Evolutionary conservation across 2,888 invertebrate species (phyloP).

Genomic region (Apantesis nais): DNA sequence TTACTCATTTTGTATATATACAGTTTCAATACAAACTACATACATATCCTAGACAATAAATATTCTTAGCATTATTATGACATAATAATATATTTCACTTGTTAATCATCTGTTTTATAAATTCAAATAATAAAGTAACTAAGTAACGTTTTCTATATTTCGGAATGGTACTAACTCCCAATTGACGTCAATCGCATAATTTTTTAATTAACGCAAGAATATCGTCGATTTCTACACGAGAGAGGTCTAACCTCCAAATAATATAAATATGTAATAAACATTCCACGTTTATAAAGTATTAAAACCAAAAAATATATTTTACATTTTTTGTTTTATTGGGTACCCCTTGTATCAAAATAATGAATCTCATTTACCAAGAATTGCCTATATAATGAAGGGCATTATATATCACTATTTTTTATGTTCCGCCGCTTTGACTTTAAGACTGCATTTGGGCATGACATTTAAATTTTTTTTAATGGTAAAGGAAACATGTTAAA

Average conservation of each 20-base stretch:
- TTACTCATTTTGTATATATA: conserved; percentile 22
- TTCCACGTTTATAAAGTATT: conserved; percentile 15
- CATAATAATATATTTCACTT: background rate
- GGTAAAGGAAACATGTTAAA: conserved; percentile 26
- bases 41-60: background rate
- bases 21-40: conserved; percentile 15
- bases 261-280: conserved; percentile 1
- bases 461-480: conserved; percentile 47
- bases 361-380: conserved; percentile 41
- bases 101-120: background rate
- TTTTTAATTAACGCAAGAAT: conserved; percentile 6
- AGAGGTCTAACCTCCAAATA: conserved; percentile 11
- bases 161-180: conserved; percentile 5
- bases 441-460: conserved; percentile 38
- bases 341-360: conserved; percentile 23
- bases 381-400: conserved; percentile 48
- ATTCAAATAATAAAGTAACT: background rate
- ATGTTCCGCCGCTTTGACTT: conserved; percentile 36
- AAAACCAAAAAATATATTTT: background rate
- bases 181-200: conserved; percentile 18
- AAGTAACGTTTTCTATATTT: conserved; percentile 5
- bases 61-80: background rate
- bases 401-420: conserved; percentile 53
- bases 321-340: background rate
- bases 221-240: conserved; percentile 8